Conservation (phyloP, 2,113 vertebrate species). For the Sinosuthora webbiana region DNA sequence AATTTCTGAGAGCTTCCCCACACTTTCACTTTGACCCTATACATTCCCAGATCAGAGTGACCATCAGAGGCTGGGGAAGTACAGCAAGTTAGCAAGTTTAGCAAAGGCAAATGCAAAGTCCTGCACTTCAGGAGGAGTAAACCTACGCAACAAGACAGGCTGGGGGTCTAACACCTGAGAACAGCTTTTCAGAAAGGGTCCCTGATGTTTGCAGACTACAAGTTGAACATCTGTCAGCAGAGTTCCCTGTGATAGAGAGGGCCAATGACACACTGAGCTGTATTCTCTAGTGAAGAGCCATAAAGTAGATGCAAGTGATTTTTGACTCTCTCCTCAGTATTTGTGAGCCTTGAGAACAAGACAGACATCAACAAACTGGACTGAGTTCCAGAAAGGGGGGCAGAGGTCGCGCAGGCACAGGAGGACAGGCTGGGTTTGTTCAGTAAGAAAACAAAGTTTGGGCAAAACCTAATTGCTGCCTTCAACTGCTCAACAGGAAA, state of each 20-base stretch:
- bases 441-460: neutral
- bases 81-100: neutral
- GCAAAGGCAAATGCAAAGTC: neutral
- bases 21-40: neutral
- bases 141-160: neutral
- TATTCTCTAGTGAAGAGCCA: neutral
- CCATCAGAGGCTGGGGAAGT: neutral
- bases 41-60: neutral
- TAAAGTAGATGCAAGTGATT: neutral
- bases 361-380: neutral
- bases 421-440: rapidly evolving
- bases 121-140: neutral
- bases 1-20: neutral
- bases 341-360: neutral
- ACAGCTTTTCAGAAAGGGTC: neutral
- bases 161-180: neutral
- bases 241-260: neutral
- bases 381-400: neutral
- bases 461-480: neutral
- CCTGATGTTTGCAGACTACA: neutral
- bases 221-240: neutral
- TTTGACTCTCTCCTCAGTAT: neutral
- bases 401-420: neutral
- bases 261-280: neutral
- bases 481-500: neutral